Conservation (phyloP, 2,797 vertebrate genomes). For the Macrochelys suwanniensis region DNA sequence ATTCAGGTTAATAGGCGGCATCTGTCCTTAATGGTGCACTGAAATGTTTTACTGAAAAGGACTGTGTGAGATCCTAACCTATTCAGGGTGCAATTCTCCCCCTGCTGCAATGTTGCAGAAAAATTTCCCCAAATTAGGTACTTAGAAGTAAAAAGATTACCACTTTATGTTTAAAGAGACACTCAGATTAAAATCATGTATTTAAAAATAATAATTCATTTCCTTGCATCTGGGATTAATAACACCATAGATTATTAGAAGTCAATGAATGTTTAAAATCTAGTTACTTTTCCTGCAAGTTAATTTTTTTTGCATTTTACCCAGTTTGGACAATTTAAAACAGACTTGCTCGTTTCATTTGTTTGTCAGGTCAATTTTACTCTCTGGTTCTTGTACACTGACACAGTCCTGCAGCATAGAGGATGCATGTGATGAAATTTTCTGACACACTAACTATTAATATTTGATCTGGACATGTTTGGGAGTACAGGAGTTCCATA, state of each 20-base stretch:
- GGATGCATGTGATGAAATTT: neutral
- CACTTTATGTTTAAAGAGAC: neutral
- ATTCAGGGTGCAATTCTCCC: neutral
- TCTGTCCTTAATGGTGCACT: neutral
- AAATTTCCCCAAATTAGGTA: neutral
- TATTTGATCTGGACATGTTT: neutral
- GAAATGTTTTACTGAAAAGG: neutral
- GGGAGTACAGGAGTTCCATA: neutral
- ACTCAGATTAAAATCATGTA: neutral
- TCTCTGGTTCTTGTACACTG: neutral
- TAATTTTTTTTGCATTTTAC: neutral
- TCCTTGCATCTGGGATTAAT: neutral
- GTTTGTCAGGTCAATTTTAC: neutral
- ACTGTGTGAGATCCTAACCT: neutral
- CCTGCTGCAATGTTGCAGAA: neutral
- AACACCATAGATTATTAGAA: neutral
- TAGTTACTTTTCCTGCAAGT: fast-evolving
- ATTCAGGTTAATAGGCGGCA: conserved; percentile 35
- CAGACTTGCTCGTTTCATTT: neutral
- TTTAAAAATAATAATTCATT: fast-evolving
- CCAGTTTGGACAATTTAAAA: fast-evolving
- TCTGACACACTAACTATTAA: neutral
- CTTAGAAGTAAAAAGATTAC: neutral
- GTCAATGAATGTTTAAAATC: neutral
- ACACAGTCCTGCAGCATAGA: neutral